phyloP scores from a whole-genome alignment of 2,113 vertebrate genomes.

The Reinhardtius hippoglossoides region DNA sequence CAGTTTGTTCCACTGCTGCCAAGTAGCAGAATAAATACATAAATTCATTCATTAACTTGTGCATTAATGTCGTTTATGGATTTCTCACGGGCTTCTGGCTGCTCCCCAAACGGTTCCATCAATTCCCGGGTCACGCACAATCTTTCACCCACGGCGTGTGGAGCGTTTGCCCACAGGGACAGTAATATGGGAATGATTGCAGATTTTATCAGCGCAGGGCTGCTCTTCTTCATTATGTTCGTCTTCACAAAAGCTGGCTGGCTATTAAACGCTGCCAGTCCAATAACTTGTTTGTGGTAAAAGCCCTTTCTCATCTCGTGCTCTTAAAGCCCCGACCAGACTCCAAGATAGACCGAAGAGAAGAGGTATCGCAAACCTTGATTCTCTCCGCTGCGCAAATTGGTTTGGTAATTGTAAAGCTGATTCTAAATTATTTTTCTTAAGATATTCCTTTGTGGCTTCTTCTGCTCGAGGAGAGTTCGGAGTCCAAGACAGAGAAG shows the following conservation, averaged over 20 bases:
- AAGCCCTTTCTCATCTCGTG: background rate
- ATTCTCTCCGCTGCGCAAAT: background rate
- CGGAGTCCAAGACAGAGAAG: too few species aligned
- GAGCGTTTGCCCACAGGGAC: conserved; percentile 17
- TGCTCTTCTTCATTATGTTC: conserved; percentile 29
- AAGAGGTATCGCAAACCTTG: background rate
- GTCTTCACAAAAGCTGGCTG: conserved; percentile 26
- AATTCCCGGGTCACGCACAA: conserved; percentile 13
- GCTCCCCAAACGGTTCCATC: conserved; percentile 21
- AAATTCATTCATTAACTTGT: conserved; percentile 5
- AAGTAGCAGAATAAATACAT: conserved; percentile 1
- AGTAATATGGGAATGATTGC: conserved; percentile 20
- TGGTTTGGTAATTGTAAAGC: background rate
- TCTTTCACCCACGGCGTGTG: conserved; percentile 31
- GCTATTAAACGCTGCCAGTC: conserved; percentile 14
- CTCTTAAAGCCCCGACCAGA: background rate
- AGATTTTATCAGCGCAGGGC: conserved; percentile 2
- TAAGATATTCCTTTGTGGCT: background rate
- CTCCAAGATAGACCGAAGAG: background rate
- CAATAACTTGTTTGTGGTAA: conserved; percentile 14
- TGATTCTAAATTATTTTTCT: background rate
- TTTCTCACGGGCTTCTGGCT: background rate
- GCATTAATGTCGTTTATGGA: conserved; percentile 4
- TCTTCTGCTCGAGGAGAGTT: too few species aligned
- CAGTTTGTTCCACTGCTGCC: background rate